Conservation (phyloP, 1,140 invertebrate genomes). For the Papilio aristodemus region DNA sequence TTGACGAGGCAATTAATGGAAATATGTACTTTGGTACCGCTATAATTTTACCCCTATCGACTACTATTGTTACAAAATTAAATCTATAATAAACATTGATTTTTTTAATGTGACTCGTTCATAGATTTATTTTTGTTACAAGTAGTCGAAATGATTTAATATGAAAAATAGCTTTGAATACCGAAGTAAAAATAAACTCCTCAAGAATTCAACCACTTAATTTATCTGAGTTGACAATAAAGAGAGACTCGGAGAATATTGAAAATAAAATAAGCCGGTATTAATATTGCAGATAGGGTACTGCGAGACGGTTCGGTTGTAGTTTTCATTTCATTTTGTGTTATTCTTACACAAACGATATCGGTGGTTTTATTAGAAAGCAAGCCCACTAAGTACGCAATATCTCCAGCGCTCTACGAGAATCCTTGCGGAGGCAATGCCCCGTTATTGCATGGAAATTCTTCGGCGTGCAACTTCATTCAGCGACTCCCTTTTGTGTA, state of each 20-base stretch:
- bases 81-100: no score
- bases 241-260: conserved; percentile 40
- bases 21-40: no score
- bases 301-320: conserved; percentile 57
- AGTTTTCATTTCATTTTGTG: conserved; percentile 73
- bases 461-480: conserved; percentile 78
- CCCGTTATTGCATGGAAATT: conserved; percentile 78
- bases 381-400: conserved; percentile 76
- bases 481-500: conserved; percentile 73
- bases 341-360: conserved; percentile 74
- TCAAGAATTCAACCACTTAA: conserved; percentile 24
- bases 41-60: no score
- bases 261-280: conserved; percentile 50
- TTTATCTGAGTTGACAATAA: conserved; percentile 30
- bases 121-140: neutral
- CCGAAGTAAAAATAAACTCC: conserved; percentile 5
- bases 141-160: neutral
- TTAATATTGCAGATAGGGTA: conserved; percentile 64
- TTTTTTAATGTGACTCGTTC: no score
- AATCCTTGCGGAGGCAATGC: conserved; percentile 66
- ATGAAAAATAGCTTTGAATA: conserved; percentile 3
- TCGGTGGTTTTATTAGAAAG: conserved; percentile 75
- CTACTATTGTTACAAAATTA: no score
- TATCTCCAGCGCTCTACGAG: conserved; percentile 66
- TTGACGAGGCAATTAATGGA: no score